Evolutionary conservation across 2,888 invertebrate genomes (phyloP), one percentile per base, ranked within the genome.

Genomic region (Andrena minutula): DNA sequence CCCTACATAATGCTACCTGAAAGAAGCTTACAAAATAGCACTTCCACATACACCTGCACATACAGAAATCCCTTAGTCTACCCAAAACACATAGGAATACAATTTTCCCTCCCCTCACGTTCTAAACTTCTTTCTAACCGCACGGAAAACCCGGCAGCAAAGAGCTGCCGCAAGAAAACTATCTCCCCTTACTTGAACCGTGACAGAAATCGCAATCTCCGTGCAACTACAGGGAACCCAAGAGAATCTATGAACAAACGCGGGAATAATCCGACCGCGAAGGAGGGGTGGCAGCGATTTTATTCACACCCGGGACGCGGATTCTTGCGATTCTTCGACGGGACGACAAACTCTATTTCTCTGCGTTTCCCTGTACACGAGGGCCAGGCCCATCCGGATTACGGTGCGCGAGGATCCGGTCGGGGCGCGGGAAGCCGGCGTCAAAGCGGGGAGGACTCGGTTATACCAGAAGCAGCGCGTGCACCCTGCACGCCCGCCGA

Each of bases 321-420:
- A 69, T 69, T 68, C 73, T 20, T 49, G 61, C 73, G 41, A 80
- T 82, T 73, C 75, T 65, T 66, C 41, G 8, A 4, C 32, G 47
- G 66, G 61, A 71, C 65, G 58, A 74, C 74, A 82, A 83, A 88
- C 82, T 89, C 76, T 72, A 68, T 61, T 63, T 51, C 35, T 49
- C 58, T 58, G 20, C 75, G 79, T 83, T 87, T 79, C 75, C 73
- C 72, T 64, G 73, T 61, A 76, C 66, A 47, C n/a, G 73, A 47
- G 78, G 61, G 78, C 75, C 82, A 60, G 80, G 73, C 77, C 88
- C 76, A 79, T 82, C 88, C 89, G 89, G 88, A 89, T 88, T 88
- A 88, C 83, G 75, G 66, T 71, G 75, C 73, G 82, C 72, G 88
- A 83, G 41, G 41, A 88, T 83, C 85, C 77, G 77, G 20, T 47